Conservation (phyloP, 2,888 invertebrate genomes). For the Papilio gigon region DNA sequence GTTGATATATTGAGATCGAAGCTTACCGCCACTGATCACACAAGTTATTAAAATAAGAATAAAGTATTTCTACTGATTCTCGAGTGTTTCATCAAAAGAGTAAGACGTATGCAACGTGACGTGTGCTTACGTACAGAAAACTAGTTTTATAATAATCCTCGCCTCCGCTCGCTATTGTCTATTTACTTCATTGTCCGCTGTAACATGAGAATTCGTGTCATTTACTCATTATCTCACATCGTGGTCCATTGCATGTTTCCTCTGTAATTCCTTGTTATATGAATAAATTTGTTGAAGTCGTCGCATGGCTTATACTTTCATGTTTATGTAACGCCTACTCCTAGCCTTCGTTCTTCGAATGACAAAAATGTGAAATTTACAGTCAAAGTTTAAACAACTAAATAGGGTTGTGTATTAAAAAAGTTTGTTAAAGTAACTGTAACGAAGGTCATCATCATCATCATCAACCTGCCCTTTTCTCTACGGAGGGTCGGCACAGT, state of each 20-base stretch:
- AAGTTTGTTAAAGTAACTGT: too few relatives aligned
- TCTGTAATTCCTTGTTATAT: constrained; percentile 8
- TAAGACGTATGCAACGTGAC: constrained; percentile 12
- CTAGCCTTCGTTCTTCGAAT: background rate
- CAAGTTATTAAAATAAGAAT: background rate
- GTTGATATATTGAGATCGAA: background rate
- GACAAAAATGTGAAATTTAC: background rate
- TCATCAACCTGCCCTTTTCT: too few relatives aligned
- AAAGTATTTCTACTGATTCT: background rate
- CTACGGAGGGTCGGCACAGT: too few relatives aligned
- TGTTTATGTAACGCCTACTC: background rate
- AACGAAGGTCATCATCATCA: too few relatives aligned
- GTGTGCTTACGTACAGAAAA: constrained; percentile 12
- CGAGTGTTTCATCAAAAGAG: constrained; percentile 10
- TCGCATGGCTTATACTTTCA: background rate
- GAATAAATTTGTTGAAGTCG: constrained; percentile 17
- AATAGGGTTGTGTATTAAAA: too few relatives aligned
- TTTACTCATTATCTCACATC: constrained; percentile 30
- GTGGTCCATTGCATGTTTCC: constrained; percentile 30
- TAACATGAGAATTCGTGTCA: constrained; percentile 36
- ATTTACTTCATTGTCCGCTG: constrained; percentile 29
- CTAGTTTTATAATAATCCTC: constrained; percentile 28
- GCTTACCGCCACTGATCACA: background rate
- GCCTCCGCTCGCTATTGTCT: constrained; percentile 21
- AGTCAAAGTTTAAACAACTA: background rate